Conservation (phyloP, 2,888 invertebrate species). For the Sinelater perroti region DNA sequence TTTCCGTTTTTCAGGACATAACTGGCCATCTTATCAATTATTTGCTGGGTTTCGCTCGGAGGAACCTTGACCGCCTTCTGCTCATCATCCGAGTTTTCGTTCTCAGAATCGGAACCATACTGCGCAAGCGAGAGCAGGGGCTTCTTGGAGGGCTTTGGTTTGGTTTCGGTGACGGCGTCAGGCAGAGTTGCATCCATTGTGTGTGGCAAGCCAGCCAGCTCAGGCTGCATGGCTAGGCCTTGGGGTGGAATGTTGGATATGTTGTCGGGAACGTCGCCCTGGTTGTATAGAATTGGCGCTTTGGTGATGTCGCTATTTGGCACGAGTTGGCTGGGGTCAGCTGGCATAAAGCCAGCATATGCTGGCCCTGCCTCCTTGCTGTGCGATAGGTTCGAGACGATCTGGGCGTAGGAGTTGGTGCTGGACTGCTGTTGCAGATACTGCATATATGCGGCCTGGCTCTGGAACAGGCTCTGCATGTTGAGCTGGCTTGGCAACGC, state of each 20-base stretch:
- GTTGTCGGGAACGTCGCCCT: conserved; percentile 6
- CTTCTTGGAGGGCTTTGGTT: conserved; percentile 5
- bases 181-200: not conserved
- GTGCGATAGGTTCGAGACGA: conserved; percentile 54
- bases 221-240: not conserved
- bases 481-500: not conserved
- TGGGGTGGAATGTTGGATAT: not conserved
- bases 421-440: conserved; percentile 51
- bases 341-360: not conserved
- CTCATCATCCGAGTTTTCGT: conserved; percentile 41
- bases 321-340: conserved; percentile 21
- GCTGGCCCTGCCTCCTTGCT: conserved; percentile 47
- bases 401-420: conserved; percentile 57
- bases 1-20: conserved; percentile 96
- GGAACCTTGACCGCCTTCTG: conserved; percentile 64
- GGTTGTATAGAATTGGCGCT: conserved; percentile 61
- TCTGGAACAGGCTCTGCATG: conserved; percentile 15
- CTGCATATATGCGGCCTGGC: conserved; percentile 53
- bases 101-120: conserved; percentile 56
- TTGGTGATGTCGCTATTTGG: conserved; percentile 44
- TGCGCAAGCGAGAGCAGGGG: conserved; percentile 49
- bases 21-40: conserved; percentile 96
- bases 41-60: conserved; percentile 82
- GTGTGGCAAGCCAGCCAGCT: not conserved
- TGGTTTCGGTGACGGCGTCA: not conserved